phyloP scores from a whole-genome alignment of 2,113 vertebrate genomes.

The Nannobrachium achirus region DNA sequence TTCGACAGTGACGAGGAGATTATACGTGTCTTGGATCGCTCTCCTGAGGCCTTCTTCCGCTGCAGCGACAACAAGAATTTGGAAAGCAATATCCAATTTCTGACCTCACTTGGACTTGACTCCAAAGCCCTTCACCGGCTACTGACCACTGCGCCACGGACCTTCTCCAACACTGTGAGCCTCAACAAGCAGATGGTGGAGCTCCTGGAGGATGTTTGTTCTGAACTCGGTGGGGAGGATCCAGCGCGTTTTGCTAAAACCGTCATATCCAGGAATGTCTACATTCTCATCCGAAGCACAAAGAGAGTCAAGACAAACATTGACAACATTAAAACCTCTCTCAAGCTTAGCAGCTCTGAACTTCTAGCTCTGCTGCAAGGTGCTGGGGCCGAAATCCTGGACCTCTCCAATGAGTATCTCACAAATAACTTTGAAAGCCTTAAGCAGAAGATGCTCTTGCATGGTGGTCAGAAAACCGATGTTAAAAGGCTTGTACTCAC shows the following conservation, averaged over 20 bases:
- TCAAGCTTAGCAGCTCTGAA: slow-evolving; percentile 70
- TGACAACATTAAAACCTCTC: slow-evolving; percentile 66
- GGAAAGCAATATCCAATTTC: slow-evolving; percentile 80
- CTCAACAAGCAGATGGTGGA: slow-evolving; percentile 81
- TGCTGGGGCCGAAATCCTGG: slow-evolving; percentile 74
- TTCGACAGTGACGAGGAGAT: slow-evolving; percentile 78
- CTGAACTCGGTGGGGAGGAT: slow-evolving; percentile 65
- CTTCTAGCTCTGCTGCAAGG: slow-evolving; percentile 77
- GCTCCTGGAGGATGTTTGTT: slow-evolving; percentile 69
- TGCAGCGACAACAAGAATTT: slow-evolving; percentile 79
- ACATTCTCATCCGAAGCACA: slow-evolving; percentile 82
- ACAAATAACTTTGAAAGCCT: slow-evolving; percentile 75
- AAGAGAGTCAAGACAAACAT: slow-evolving; percentile 79
- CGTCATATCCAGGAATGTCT: slow-evolving; percentile 81
- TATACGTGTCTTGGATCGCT: slow-evolving; percentile 78
- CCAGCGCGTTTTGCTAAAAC: slow-evolving; percentile 73
- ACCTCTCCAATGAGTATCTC: slow-evolving; percentile 75
- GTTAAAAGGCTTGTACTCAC: slow-evolving; percentile 68
- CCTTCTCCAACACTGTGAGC: slow-evolving; percentile 83
- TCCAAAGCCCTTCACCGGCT: slow-evolving; percentile 74
- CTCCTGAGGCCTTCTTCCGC: slow-evolving; percentile 84
- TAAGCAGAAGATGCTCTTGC: slow-evolving; percentile 65
- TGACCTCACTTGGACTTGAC: slow-evolving; percentile 78
- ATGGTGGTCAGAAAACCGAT: slow-evolving; percentile 67
- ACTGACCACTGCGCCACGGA: slow-evolving; percentile 77